These are phyloP conservation scores for Ochotona curzoniae DNA, from an alignment of 2,113 vertebrate genomes.

Conservation along the genomic window DNA sequence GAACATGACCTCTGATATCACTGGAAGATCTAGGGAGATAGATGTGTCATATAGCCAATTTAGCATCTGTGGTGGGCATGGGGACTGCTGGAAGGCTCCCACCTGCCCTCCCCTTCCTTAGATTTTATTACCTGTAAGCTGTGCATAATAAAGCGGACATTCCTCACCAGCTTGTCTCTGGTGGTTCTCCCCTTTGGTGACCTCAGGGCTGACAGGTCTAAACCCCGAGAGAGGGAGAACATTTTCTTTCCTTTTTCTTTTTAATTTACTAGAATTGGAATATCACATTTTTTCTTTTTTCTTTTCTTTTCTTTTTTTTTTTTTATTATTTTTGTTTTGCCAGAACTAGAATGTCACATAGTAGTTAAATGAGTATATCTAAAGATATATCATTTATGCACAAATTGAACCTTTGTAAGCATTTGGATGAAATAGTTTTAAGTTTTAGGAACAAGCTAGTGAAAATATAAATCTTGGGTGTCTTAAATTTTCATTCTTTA, in stretches of 20 bases:
- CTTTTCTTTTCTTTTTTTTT: neutral
- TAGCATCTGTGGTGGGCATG: no score
- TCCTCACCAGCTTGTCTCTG: no score
- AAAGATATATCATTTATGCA: neutral
- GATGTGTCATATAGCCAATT: no score
- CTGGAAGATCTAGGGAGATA: no score
- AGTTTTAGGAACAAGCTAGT: neutral
- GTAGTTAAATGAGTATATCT: neutral
- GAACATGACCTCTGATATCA: no score
- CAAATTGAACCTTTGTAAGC: neutral
- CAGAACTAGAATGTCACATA: neutral
- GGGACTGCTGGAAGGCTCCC: no score
- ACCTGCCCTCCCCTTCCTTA: no score
- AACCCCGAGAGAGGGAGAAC: neutral
- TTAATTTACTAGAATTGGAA: neutral
- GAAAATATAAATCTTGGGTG: neutral
- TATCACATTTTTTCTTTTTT: no score
- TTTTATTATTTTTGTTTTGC: neutral
- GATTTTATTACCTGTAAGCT: no score
- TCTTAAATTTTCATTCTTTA: neutral
- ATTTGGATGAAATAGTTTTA: neutral
- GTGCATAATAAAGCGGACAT: no score
- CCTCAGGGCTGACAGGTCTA: no score
- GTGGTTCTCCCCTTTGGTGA: no score
- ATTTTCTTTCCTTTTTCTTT: neutral